These are phyloP conservation scores for Eulemur macaco DNA, from an alignment of 2,113 vertebrate species.

Conservation along the genomic window DNA sequence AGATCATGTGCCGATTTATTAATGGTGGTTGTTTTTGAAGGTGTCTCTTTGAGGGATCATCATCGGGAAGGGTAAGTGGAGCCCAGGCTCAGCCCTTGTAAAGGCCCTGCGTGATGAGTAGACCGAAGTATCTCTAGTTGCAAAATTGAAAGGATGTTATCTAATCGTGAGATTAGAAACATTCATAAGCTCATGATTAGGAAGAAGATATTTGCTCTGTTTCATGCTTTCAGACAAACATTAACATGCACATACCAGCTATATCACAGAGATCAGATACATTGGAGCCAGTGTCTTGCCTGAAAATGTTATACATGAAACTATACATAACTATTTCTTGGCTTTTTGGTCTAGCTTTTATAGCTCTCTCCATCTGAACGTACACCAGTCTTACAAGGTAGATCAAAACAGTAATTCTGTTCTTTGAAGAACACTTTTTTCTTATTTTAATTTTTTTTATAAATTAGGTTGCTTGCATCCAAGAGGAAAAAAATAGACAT, in stretches of 20 bases:
- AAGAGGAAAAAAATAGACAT: background rate
- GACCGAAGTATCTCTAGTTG: background rate
- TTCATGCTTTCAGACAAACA: background rate
- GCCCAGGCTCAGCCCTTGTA: background rate
- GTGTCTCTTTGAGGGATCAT: background rate
- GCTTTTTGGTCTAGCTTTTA: background rate
- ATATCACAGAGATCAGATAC: background rate
- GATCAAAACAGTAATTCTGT: background rate
- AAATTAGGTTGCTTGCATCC: background rate
- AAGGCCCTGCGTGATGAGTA: background rate
- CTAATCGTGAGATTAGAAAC: background rate
- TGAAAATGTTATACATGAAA: background rate
- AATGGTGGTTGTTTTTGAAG: background rate
- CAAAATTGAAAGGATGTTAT: background rate
- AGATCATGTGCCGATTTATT: background rate
- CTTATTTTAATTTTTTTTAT: background rate
- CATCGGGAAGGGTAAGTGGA: background rate
- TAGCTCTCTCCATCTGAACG: background rate
- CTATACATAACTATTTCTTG: background rate
- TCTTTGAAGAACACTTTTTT: background rate
- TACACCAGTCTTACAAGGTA: background rate
- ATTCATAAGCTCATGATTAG: background rate
- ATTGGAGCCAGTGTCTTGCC: background rate
- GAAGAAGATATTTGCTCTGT: background rate
- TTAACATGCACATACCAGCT: background rate